These are phyloP conservation scores for Allolobophora icterica DNA, from an alignment of 2,888 invertebrate species.

Conservation along the genomic window DNA sequence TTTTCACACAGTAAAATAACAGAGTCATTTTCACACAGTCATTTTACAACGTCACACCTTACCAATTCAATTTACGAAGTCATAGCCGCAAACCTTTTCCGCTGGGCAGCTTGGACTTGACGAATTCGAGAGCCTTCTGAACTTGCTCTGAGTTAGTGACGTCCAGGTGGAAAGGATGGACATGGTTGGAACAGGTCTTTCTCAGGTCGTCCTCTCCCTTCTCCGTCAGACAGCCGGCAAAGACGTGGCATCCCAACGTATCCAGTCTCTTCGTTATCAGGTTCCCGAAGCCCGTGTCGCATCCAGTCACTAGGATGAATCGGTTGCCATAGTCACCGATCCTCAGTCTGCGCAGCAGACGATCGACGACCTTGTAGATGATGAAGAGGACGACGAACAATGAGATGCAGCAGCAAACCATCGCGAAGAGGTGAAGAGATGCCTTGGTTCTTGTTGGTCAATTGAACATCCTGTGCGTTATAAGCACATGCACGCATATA, in stretches of 20 bases:
- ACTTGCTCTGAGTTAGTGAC: not conserved
- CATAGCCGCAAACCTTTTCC: not conserved
- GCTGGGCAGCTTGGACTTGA: slow-evolving; percentile 12
- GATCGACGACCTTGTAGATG: slow-evolving; percentile 20
- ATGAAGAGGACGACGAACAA: not conserved
- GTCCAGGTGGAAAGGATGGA: slow-evolving; percentile 23
- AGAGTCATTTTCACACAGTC: not conserved
- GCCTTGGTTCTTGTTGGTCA: no score
- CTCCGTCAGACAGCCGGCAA: slow-evolving; percentile 24
- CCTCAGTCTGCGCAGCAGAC: not conserved
- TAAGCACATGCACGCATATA: no score
- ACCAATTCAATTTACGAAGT: not conserved
- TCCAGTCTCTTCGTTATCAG: not conserved
- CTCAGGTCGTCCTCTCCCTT: slow-evolving; percentile 22
- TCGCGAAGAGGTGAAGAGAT: not conserved
- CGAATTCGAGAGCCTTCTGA: slow-evolving; percentile 18
- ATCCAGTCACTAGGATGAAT: not conserved
- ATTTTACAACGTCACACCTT: not conserved
- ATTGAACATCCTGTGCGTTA: not conserved
- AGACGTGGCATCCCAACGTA: not conserved
- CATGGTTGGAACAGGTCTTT: not conserved
- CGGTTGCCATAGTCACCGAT: slow-evolving; percentile 28
- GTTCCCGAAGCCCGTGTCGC: slow-evolving; percentile 23
- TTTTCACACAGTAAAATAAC: not conserved
- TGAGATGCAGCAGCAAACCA: not conserved